Percentiles rank a stretch among this genome's conserved stretches.
phyloP scores from a whole-genome alignment of 2,888 invertebrate species.

The Eustalomyia histrio region DNA sequence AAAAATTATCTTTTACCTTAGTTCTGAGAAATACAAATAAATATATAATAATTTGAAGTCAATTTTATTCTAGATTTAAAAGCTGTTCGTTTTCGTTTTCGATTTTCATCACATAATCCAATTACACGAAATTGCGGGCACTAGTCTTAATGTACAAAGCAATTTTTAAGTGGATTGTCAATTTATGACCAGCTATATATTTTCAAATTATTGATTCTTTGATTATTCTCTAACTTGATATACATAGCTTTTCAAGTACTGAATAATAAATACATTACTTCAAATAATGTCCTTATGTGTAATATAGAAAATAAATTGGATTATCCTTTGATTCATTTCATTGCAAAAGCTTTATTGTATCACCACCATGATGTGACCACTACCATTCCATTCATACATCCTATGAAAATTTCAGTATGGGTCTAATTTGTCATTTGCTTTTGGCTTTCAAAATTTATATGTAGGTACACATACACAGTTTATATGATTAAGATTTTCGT shows the following conservation, averaged over 20 bases:
- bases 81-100: too few relatives aligned
- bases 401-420: neutral
- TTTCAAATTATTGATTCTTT: neutral
- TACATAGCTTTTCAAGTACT: neutral
- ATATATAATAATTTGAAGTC: too few relatives aligned
- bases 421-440: slow-evolving; percentile 62
- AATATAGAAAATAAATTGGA: slow-evolving; percentile 74
- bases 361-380: slow-evolving; percentile 5
- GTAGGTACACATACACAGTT: slow-evolving; percentile 32
- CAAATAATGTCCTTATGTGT: neutral
- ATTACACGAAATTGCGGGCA: too few relatives aligned
- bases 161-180: too few relatives aligned
- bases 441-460: slow-evolving; percentile 25
- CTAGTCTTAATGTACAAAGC: too few relatives aligned
- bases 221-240: neutral
- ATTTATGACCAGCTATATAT: neutral
- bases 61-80: too few relatives aligned
- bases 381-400: neutral
- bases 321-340: slow-evolving; percentile 77
- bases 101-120: too few relatives aligned
- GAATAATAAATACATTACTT: neutral
- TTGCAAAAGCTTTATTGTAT: slow-evolving; percentile 38
- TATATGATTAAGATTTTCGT: slow-evolving; percentile 52
- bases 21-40: too few relatives aligned
- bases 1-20: too few relatives aligned